A percentile compares a stretch with the other conserved stretches of the same genome.
Evolutionary conservation across 1,140 invertebrate genomes (phyloP).

Genomic region (Cyclargus thomasi): DNA sequence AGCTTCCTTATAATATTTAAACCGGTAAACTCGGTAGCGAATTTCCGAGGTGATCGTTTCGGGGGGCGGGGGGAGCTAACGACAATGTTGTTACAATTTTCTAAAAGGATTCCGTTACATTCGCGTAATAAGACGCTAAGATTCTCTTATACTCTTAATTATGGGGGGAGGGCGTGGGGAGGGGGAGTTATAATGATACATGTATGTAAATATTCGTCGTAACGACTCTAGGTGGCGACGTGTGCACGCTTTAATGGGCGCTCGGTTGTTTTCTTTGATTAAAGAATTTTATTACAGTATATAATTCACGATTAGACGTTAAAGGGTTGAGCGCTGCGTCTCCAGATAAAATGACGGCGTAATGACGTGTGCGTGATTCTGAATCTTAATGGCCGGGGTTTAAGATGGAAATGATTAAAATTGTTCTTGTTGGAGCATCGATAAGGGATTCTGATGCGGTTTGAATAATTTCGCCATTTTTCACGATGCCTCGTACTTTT

Average conservation of each 20-base stretch:
- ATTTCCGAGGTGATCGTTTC: slow-evolving; percentile 60
- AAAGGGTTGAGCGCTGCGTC: slow-evolving; percentile 59
- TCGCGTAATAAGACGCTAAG: slow-evolving; percentile 74
- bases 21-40: slow-evolving; percentile 47
- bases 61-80: slow-evolving; percentile 45
- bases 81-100: slow-evolving; percentile 71
- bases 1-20: slow-evolving; percentile 54
- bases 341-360: slow-evolving; percentile 66
- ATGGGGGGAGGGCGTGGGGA: slow-evolving; percentile 41
- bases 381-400: slow-evolving; percentile 61
- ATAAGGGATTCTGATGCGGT: slow-evolving; percentile 9
- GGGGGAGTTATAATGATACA: slow-evolving; percentile 65
- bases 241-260: slow-evolving; percentile 65
- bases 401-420: slow-evolving; percentile 11
- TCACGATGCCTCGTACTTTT: background rate
- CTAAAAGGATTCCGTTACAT: slow-evolving; percentile 73
- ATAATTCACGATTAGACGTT: slow-evolving; percentile 74
- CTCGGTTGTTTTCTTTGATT: slow-evolving; percentile 74
- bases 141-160: slow-evolving; percentile 74
- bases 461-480: slow-evolving; percentile 1
- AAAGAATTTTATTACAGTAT: slow-evolving; percentile 73
- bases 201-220: slow-evolving; percentile 73
- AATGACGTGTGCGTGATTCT: slow-evolving; percentile 69
- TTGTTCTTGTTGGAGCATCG: background rate
- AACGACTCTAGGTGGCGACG: slow-evolving; percentile 69